Conservation (phyloP, 1,140 invertebrate species). For the Drosophila funebris region DNA sequence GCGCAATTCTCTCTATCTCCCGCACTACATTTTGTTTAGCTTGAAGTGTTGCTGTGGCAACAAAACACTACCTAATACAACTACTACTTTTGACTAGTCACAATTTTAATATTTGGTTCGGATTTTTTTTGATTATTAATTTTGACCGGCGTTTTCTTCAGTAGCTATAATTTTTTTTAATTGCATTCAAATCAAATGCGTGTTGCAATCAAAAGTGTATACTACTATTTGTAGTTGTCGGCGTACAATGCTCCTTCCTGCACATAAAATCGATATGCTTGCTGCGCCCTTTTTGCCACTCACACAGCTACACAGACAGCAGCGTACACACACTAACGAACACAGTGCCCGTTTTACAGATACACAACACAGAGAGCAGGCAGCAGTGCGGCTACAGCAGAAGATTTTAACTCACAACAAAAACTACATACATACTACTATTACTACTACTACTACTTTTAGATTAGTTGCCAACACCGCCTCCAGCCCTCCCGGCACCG, state of each 20-base stretch:
- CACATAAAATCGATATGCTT: slow-evolving; percentile 73
- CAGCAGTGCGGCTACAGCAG: slow-evolving; percentile 40
- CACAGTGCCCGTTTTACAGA: slow-evolving; percentile 57
- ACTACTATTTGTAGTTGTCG: slow-evolving; percentile 34
- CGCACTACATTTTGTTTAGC: slow-evolving; percentile 22
- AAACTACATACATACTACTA: slow-evolving; percentile 12
- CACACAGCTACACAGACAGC: slow-evolving; percentile 30
- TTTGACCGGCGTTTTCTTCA: slow-evolving; percentile 62
- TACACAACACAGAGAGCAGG: slow-evolving; percentile 58
- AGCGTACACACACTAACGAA: slow-evolving; percentile 12
- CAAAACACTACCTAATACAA: slow-evolving; percentile 12
- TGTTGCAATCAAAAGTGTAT: background rate
- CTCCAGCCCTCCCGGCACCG: background rate
- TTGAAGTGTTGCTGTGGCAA: slow-evolving; percentile 40
- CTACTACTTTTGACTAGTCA: slow-evolving; percentile 22
- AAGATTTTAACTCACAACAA: slow-evolving; percentile 53
- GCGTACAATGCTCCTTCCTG: slow-evolving; percentile 64
- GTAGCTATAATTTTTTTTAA: background rate
- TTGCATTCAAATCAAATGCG: background rate
- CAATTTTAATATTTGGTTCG: slow-evolving; percentile 4
- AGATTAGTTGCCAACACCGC: slow-evolving; percentile 4
- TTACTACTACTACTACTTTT: slow-evolving; percentile 21
- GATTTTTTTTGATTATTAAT: slow-evolving; percentile 24
- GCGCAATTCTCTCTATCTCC: slow-evolving; percentile 39
- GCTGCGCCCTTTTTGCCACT: slow-evolving; percentile 76